A percentile compares a stretch with the other conserved stretches of the same genome.
Conservation (phyloP, 30 jellyfish, hydroid and myxozoan species). For the Rhopilema esculentum region DNA sequence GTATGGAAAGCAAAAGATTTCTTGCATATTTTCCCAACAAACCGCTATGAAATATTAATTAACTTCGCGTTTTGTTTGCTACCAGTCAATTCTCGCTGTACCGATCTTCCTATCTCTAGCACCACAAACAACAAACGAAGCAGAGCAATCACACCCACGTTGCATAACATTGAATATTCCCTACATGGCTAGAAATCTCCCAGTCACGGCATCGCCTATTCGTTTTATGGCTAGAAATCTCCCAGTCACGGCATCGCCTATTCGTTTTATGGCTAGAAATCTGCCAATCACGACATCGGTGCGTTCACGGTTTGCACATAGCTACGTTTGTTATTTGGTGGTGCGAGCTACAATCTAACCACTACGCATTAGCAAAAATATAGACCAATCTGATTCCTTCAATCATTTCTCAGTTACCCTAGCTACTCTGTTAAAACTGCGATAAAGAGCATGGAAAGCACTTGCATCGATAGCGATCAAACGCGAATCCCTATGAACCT, state of each 20-base stretch:
- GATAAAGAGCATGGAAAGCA: not conserved
- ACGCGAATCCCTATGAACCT: no score
- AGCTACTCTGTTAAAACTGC: constrained; percentile 10
- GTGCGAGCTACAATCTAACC: constrained; percentile 50
- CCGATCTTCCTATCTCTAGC: constrained; percentile 30
- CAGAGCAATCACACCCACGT: not conserved
- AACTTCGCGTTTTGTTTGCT: not conserved
- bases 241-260: no score
- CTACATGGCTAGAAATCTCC: not conserved
- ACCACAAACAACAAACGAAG: constrained; percentile 27
- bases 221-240: not conserved
- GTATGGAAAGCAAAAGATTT: not conserved
- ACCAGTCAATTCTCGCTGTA: constrained; percentile 28
- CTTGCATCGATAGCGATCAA: not conserved
- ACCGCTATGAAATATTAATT: not conserved
- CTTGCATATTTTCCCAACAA: not conserved
- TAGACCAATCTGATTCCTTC: constrained; percentile 51
- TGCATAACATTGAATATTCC: no score
- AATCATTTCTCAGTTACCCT: constrained; percentile 12
- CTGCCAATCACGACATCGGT: not conserved
- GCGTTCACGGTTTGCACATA: not conserved
- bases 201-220: no score
- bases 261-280: not conserved
- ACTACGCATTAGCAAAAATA: constrained; percentile 65
- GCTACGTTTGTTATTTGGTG: not conserved